Base-by-base conservation (phyloP, 2,888 invertebrate species). In the Halictus ligatus region DNA sequence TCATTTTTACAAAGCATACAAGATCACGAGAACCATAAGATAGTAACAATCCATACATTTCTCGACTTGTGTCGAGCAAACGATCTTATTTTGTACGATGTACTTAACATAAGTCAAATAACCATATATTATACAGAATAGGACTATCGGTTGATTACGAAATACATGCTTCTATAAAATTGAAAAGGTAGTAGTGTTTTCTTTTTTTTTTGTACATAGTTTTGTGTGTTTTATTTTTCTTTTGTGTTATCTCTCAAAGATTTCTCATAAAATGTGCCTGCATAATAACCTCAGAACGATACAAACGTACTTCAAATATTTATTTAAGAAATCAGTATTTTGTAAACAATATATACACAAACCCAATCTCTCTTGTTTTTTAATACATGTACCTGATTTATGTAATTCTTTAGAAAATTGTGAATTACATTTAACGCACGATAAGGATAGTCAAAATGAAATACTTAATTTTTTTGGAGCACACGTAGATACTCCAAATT, bases 71-170 rank as follows among this genome's bases (percentile, higher is more conserved):
- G 25, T 69, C 25, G 71, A 80, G 5, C 21, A 50, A 78, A 74
- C 6, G 35, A 50, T 35, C 50, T 58, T 71, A 69, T 29, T 71
- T 71, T 83, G 10, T 50, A 71, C 25, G 40, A 29, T 40, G 72
- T 82, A 84, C 76, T 87, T 83, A 75, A 74, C 71, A 69, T 60
- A 78, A 73, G 81, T 25, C 21, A 64, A n/a, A 12, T 58, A 67
- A 25, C 25, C 25, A 60, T 64, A 60, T 76, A 58, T 60, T 82
- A 50, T 77, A 81, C 75, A 80, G 78, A 86, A 89, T 83, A 79
- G 84, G 83, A 84, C 83, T 89, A 88, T 86, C 64, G 43, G 71
- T 72, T 77, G 73, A 72, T 82, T 72, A 74, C 74, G 79, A 83
- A 84, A 84, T 81, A 89, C 72, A 69, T 81, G 73, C 64, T 78